Evolutionary conservation across 2,797 vertebrate species (phyloP), one percentile per base, ranked within the genome.

Genomic region (Silurus lanzhouensis): DNA sequence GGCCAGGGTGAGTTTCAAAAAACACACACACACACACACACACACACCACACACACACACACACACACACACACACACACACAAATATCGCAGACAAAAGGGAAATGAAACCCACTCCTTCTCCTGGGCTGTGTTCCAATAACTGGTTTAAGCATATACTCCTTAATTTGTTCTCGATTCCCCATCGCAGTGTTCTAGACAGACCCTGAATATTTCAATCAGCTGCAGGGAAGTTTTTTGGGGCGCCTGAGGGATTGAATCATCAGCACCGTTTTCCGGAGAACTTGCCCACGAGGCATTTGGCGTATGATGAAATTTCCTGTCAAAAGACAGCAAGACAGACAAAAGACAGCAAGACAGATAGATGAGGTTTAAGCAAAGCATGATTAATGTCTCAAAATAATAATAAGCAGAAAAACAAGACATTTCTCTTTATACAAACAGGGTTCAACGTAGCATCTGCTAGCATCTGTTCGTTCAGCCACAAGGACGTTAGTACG

Each of bases 1-100:
- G 68, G 80, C 68, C 67, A 84, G 84, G 52, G 89, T 90, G 70
- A 88, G 87, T 25, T 61, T 44, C 63, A 81, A 83, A 76, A 52
- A 5, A 52, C 48, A 52, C 48, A 52, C 48, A 52, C 48, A 52
- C 48, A 52, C 8, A 52, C 48, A 52, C 48, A 52, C 6, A 52
- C 48, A 52, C 48, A 52, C 48, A 52, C 48, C 48, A 52, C 48
- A 52, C 48, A 52, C 48, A 52, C 48, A 52, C 48, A 52, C 48
- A 52, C 48, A 52, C 48, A 52, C 48, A 52, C 48, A 52, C 48
- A 52, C 48, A 52, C 6, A 52, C 48, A 52, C 48, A 52, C 48
- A 7, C 48, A 38, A 4, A 44, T 22, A 80, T 79, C 22, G 1
- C 61, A 48, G 44, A 48, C 44, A 17, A 80, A 20, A 52, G n/a